Conservation (phyloP, 2,113 vertebrate genomes). For the Rhinolophus sinicus region DNA sequence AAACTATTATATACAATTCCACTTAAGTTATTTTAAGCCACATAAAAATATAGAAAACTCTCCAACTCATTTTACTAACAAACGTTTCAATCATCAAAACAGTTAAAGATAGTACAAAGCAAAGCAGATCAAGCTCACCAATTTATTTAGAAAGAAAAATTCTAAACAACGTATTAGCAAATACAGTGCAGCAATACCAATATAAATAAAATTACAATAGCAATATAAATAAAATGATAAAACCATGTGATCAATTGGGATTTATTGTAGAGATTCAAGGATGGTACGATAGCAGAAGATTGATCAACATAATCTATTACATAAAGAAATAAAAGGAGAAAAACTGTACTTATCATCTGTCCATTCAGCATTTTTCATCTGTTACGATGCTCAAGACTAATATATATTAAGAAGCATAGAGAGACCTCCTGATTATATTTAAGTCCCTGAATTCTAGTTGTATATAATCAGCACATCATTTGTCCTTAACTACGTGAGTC, state of each 20-base stretch:
- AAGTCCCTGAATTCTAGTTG: slow-evolving; percentile 28
- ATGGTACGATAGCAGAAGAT: background rate
- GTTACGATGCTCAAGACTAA: background rate
- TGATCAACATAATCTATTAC: background rate
- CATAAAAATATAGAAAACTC: background rate
- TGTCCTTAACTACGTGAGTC: background rate
- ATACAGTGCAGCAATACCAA: background rate
- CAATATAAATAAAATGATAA: background rate
- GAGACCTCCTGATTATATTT: background rate
- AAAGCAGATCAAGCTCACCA: background rate
- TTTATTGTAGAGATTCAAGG: slow-evolving; percentile 1
- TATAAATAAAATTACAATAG: no score
- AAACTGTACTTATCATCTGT: background rate
- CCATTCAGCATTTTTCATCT: background rate
- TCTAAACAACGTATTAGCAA: background rate
- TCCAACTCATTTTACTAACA: background rate
- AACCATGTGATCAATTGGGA: background rate
- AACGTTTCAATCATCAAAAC: background rate
- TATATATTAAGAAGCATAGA: background rate
- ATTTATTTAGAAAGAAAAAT: slow-evolving; percentile 19
- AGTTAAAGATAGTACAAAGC: background rate
- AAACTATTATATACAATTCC: background rate
- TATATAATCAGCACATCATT: background rate
- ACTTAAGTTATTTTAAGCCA: background rate
- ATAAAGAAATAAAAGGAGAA: slow-evolving; percentile 28